Percentiles rank a stretch among this genome's conserved stretches.
phyloP scores from a whole-genome alignment of 1,140 invertebrate genomes.

The Formica selysi region DNA sequence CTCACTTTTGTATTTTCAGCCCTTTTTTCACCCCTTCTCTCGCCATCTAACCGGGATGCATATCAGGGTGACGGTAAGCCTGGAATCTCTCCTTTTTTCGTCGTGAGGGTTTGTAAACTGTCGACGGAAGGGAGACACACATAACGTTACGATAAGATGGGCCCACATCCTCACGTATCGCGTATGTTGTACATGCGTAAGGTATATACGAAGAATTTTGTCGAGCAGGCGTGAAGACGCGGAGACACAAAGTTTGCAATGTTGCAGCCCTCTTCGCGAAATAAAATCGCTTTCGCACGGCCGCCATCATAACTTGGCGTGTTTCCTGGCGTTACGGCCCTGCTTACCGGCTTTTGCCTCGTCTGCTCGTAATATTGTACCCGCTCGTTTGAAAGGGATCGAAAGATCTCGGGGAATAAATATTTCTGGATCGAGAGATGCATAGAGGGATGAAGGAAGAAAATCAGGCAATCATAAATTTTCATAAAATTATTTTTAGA shows the following conservation, averaged over 20 bases:
- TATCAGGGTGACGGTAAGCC: slow-evolving; percentile 59
- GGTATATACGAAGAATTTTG: slow-evolving; percentile 46
- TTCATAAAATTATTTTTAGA: too few species aligned
- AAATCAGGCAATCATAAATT: background rate
- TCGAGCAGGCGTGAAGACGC: slow-evolving; percentile 49
- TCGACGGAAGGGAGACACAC: slow-evolving; percentile 43
- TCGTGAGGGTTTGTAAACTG: slow-evolving; percentile 58
- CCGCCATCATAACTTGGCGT: slow-evolving; percentile 40
- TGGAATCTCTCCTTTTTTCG: slow-evolving; percentile 32
- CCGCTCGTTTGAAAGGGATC: background rate
- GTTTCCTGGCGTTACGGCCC: background rate
- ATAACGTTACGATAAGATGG: slow-evolving; percentile 54
- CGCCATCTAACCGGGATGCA: background rate
- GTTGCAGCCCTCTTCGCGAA: slow-evolving; percentile 47
- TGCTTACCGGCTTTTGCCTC: background rate
- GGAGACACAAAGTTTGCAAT: slow-evolving; percentile 62
- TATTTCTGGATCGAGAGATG: background rate
- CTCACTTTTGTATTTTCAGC: slow-evolving; percentile 35
- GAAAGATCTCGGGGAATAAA: background rate
- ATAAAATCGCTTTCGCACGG: slow-evolving; percentile 56
- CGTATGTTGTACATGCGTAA: slow-evolving; percentile 38
- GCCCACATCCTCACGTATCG: background rate
- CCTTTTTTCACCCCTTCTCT: slow-evolving; percentile 1
- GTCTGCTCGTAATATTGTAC: slow-evolving; percentile 24
- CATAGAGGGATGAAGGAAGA: background rate